phyloP scores from a whole-genome alignment of 2,888 invertebrate species.

The Tethea ocularis region DNA sequence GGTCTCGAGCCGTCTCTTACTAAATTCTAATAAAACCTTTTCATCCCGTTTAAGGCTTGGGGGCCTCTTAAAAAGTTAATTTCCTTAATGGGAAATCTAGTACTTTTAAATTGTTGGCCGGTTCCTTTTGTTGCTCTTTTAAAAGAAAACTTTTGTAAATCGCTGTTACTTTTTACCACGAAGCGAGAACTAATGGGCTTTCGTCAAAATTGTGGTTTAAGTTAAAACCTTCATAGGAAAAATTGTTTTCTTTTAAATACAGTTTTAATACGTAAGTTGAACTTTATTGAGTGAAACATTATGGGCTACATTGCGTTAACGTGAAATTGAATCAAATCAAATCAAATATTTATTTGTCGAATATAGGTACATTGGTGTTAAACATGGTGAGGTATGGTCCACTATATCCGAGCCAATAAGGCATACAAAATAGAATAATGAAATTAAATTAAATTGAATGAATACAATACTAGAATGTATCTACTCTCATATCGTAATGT shows the following conservation, averaged over 20 bases:
- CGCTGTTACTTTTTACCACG: neutral
- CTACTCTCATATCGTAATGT: too few species aligned
- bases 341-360: too few species aligned
- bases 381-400: too few species aligned
- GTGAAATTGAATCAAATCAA: too few species aligned
- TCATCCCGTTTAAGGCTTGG: constrained; percentile 30
- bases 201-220: neutral
- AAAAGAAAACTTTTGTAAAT: neutral
- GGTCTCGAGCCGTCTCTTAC: constrained; percentile 22
- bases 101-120: constrained; percentile 15
- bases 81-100: constrained; percentile 30
- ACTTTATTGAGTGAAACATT: neutral
- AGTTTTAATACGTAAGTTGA: neutral
- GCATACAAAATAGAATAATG: too few species aligned
- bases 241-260: neutral
- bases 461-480: too few species aligned
- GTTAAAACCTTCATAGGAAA: neutral
- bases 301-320: too few species aligned
- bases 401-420: too few species aligned
- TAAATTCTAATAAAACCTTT: constrained; percentile 44
- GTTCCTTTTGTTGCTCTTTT: constrained; percentile 3
- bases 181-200: neutral
- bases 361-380: too few species aligned
- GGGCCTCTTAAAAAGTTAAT: constrained; percentile 36
- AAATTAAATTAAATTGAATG: too few species aligned